Base-by-base conservation (phyloP, 2,113 vertebrate genomes). In the Xenus cinereus region DNA sequence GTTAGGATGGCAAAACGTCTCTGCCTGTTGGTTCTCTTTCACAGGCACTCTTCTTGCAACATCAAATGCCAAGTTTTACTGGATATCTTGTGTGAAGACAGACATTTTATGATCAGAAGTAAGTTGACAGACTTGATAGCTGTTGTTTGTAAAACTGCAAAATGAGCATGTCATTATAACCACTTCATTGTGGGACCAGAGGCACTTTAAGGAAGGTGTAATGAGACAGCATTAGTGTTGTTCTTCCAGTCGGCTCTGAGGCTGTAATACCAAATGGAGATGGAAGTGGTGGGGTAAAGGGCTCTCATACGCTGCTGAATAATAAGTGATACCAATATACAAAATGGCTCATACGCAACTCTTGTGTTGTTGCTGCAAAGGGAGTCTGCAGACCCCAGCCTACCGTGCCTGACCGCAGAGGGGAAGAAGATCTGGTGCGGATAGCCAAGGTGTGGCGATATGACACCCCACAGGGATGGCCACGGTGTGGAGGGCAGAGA, bases 171-270 rank as follows among this genome's bases (percentile, higher is more conserved):
- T 35, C 32, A 5, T 28, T 57, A 4, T 10, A 75, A n/a, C 66
- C 10, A 7, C 3, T 8, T 21, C 11, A 9, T 24, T 1, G 0
- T 12, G 35, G 21, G 18, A 46, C 35, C 7, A 3, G 24, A 10
- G 22, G 6, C 23, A 53, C 4, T 57, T 50, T 23, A 30, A 62
- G 22, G 35, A 54, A 57, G 9, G 7, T 59, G 5, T 43, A 43
- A 68, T 18, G 35, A 59, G 14, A 9, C 3, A 8, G 7, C 8
- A 3, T 14, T 45, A 37, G 23, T 10, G 19, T 17, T 84, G 11
- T 10, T 80, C 50, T 50, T 74, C 41, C 27, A 10, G 1, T 3
- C 3, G 46, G 18, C 19, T 92, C 57, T 64, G 45, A 64, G 41
- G 26, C 8, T 51, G 27, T 19, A 26, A 6, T 77, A 56, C 16